These are phyloP conservation scores for Molossus alvarezi DNA, from an alignment of 2,797 vertebrate genomes.

Conservation along the genomic window DNA sequence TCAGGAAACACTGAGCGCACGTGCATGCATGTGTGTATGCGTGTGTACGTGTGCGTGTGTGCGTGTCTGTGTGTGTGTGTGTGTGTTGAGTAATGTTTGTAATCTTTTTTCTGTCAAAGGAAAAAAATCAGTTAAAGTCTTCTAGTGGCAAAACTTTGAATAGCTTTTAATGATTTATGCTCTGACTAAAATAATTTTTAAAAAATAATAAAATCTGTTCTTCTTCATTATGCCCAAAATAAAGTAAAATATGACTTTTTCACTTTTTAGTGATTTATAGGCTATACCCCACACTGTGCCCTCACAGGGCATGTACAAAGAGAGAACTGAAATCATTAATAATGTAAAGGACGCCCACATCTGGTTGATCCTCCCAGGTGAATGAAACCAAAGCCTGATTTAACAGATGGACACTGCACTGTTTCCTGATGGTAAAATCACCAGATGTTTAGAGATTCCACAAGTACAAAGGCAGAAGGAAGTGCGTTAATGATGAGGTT, in stretches of 20 bases:
- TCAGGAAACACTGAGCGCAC: not conserved
- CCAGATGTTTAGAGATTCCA: conserved; percentile 88
- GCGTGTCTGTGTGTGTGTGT: not conserved
- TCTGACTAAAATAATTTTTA: not conserved
- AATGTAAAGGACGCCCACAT: conserved; percentile 82
- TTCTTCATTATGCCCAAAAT: conserved; percentile 70
- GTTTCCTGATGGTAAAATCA: conserved; percentile 86
- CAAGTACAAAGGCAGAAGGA: conserved; percentile 86
- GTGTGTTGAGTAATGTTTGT: not conserved
- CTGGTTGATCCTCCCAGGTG: conserved; percentile 86
- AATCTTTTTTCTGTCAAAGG: conserved; percentile 27
- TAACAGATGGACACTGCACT: conserved; percentile 86
- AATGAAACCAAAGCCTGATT: conserved; percentile 82
- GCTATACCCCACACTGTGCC: conserved; percentile 66
- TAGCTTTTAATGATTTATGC: conserved; percentile 75
- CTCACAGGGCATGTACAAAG: conserved; percentile 80
- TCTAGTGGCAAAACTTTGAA: conserved; percentile 48
- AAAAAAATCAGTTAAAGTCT: not conserved
- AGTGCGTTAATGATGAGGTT: conserved; percentile 80
- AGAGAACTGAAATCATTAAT: conserved; percentile 84
- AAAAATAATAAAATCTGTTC: not conserved
- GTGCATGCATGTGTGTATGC: too few relatives aligned
- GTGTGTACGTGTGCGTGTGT: not conserved
- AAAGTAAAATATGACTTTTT: conserved; percentile 81
- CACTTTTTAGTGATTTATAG: conserved; percentile 82